Evolutionary conservation across 2,113 vertebrate species (phyloP), one percentile per base, ranked within the genome.

Genomic region (Lophius piscatorius): DNA sequence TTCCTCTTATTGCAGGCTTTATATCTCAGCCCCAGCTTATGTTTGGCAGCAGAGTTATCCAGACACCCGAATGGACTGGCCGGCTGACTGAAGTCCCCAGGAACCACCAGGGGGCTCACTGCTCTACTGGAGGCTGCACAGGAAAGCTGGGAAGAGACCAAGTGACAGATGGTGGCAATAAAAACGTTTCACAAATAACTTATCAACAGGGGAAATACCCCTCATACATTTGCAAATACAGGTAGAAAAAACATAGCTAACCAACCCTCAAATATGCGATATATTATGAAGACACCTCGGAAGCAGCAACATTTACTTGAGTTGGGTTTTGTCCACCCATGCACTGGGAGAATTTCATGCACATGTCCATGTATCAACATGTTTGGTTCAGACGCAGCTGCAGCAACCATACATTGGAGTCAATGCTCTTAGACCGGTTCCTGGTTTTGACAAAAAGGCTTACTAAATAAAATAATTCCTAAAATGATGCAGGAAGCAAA

Each of bases 21-120:
- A 58, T 92, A 87, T 24, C 91, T 93, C 67, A 97, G 82, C n/a
- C 90, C 89, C 61, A 95, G 92, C 70, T 90, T 94, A 87, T 95
- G 93, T 75, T 77, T 90, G 76, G 95, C 93, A 40, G 94, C 93
- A 2, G 94, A 93, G 77, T 91, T 94, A 70, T 96, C 91, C 85
- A 98, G 88, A 60, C 92, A 96, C 70, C 75, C 76, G 0, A 90
- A 60, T 1, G 89, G 87, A 55, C 79, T 94, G 58, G 91, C 91
- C 6, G 93, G 91, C 24, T 66, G 73, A 35, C 83, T 91, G 78
- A 96, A 95, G 76, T 93, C 93, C 75, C 60, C 82, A 0, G 3
- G 86, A 85, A 84, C 86, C 59, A 76, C 18, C 28, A 87, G 88
- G 56, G 93, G 92, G 70, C 83, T 91, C 51, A 80, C 56, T 0